Evolutionary conservation across 2,797 vertebrate genomes (phyloP).

Genomic region (Myotis myotis): DNA sequence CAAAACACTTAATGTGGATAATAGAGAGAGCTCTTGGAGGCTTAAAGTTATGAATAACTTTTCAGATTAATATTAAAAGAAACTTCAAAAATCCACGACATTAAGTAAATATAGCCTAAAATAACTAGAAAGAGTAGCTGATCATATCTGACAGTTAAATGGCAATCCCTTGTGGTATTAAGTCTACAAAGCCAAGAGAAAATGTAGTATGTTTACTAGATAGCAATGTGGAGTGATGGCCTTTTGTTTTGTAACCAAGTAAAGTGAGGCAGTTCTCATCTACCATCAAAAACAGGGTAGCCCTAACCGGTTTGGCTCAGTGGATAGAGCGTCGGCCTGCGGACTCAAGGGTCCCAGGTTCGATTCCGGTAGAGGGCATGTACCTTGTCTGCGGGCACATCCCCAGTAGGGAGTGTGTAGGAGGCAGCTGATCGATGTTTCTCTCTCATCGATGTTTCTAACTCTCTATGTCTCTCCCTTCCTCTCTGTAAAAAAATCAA

Average conservation of each 20-base stretch:
- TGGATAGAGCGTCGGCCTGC: too few relatives aligned
- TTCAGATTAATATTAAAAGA: conserved; percentile 2
- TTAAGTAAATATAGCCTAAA: neutral
- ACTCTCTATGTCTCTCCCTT: too few relatives aligned
- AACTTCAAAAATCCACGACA: neutral
- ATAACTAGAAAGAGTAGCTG: neutral
- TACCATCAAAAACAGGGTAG: neutral
- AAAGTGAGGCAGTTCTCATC: neutral
- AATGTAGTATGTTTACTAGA: neutral
- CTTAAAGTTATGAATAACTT: conserved; percentile 6
- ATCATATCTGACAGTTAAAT: neutral
- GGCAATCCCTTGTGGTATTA: neutral
- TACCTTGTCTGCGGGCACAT: too few relatives aligned
- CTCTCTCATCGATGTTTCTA: too few relatives aligned
- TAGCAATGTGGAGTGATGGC: neutral
- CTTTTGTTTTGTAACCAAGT: neutral
- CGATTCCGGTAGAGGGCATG: too few relatives aligned
- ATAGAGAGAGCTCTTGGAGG: neutral
- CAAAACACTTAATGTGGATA: conserved; percentile 14
- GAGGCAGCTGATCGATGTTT: too few relatives aligned
- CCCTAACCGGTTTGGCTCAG: too few relatives aligned
- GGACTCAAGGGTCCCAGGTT: too few relatives aligned
- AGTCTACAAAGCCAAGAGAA: neutral
- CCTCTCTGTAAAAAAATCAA: too few relatives aligned
- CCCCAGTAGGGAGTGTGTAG: too few relatives aligned